These are phyloP conservation scores for Biston betularia DNA, from an alignment of 2,888 invertebrate genomes.

Conservation along the genomic window DNA sequence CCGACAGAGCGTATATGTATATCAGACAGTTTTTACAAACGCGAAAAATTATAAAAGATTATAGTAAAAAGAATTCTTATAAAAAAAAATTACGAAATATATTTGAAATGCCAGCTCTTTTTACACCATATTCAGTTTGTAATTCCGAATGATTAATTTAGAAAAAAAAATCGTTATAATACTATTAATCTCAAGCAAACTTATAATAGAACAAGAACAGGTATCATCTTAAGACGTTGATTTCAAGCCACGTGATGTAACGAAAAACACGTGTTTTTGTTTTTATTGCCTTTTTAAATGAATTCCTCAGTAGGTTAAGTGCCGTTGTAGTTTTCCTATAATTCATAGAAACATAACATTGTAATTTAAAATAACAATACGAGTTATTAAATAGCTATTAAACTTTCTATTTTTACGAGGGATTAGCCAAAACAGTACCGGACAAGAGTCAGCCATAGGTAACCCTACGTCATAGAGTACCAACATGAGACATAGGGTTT, in stretches of 20 bases:
- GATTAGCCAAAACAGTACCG: too few relatives aligned
- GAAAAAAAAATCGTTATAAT: constrained; percentile 1
- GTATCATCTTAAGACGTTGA: constrained; percentile 21
- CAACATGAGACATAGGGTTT: too few relatives aligned
- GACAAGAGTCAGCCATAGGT: too few relatives aligned
- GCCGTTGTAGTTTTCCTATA: constrained; percentile 2
- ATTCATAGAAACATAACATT: not conserved
- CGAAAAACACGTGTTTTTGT: constrained; percentile 7
- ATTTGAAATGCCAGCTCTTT: not conserved
- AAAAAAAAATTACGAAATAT: too few relatives aligned
- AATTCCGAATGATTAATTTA: constrained; percentile 8
- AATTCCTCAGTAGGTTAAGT: constrained; percentile 6
- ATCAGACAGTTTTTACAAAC: too few relatives aligned
- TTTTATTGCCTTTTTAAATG: constrained; percentile 18
- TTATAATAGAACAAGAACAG: constrained; percentile 32
- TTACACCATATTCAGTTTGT: not conserved
- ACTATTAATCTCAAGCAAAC: constrained; percentile 5
- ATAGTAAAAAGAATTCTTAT: too few relatives aligned
- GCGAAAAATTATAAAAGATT: too few relatives aligned
- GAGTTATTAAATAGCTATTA: not conserved
- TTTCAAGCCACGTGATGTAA: constrained; percentile 23
- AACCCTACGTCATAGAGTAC: too few relatives aligned
- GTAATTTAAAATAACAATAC: not conserved
- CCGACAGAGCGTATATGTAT: too few relatives aligned
- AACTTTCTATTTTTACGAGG: not conserved